Evolutionary conservation across 2,888 invertebrate species (phyloP).

Genomic region (Plebejus argus): DNA sequence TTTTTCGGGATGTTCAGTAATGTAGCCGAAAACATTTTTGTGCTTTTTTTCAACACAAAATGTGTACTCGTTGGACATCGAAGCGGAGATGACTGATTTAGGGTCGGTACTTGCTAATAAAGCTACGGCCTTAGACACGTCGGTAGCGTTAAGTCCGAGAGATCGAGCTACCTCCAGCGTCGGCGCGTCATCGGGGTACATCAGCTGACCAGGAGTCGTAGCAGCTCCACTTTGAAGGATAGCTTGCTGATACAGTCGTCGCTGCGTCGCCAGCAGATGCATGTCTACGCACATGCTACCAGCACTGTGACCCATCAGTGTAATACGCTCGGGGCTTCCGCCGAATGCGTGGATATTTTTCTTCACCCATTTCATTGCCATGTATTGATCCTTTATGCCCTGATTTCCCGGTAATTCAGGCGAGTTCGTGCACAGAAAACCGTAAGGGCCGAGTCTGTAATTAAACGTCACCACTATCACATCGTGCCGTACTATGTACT

Average conservation of each 20-base stretch:
- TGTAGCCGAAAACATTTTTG: slow-evolving; percentile 11
- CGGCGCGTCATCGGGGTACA: background rate
- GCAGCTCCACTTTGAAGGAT: slow-evolving; percentile 22
- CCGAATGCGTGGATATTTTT: slow-evolving; percentile 48
- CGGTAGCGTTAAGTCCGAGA: background rate
- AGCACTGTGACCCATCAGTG: slow-evolving; percentile 27
- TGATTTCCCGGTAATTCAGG: slow-evolving; percentile 52
- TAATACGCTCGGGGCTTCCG: slow-evolving; percentile 43
- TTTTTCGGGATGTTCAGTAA: slow-evolving; percentile 16
- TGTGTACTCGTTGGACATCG: background rate
- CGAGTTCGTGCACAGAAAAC: slow-evolving; percentile 52
- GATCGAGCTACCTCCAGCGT: background rate
- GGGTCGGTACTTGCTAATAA: background rate
- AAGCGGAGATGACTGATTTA: background rate
- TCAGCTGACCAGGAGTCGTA: background rate
- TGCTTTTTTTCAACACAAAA: slow-evolving; percentile 12
- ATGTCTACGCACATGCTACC: slow-evolving; percentile 31
- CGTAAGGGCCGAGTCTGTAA: slow-evolving; percentile 53
- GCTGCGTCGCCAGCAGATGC: background rate
- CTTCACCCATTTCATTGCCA: slow-evolving; percentile 48
- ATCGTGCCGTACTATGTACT: slow-evolving; percentile 36
- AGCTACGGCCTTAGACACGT: background rate
- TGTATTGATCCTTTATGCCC: slow-evolving; percentile 49
- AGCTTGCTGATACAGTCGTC: slow-evolving; percentile 21
- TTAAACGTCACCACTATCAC: slow-evolving; percentile 55